Base-by-base conservation (phyloP, 2,113 vertebrate species). In the Takifugu bimaculatus region DNA sequence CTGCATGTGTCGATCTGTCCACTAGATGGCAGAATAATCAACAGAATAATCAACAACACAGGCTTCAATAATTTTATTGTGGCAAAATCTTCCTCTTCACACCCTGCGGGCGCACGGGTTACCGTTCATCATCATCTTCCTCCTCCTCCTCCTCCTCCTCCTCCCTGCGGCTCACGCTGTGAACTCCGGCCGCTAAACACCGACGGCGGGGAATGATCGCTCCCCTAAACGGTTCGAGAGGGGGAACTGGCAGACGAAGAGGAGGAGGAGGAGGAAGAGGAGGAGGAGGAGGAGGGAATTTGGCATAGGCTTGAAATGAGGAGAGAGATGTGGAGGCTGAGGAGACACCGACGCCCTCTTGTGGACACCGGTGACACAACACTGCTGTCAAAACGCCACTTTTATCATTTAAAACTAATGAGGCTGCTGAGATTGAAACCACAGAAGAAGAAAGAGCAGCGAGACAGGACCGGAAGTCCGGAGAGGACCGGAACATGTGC, bases 41-140 rank as follows among this genome's bases (percentile, higher is more conserved):
- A 15, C 26, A 32, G 2, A 60, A 60, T 1, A 14, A 59, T 4
- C 0, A 56, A 35, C 20, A 20, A 20, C 20, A 20, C 20, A 20
- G 20, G 25, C 48, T 87, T 85, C 79, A 80, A 82, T 53, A 68
- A 25, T 83, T 88, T 88, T 86, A 86, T 86, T 88, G 82, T 86
- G 85, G 83, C 87, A 87, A 87, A 82, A 63, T 77, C 56, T 29
- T 2, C 59, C 63, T 82, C 76, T 74, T 78, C 75, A 75, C 65
- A 68, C 62, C 45, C 27, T 77, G 79, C 94, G 94, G 85, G 88
- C 92, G 77, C 95, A 95, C 86, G 90, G 88, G 85, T 79, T 85
- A 78, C 89, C 80, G 81, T 88, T 91, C 94, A 94, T 94, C 88
- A 83, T 92, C 83, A 57, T 73, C 65, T 60, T 63, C 73, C 54